phyloP scores from a whole-genome alignment of 2,797 vertebrate species.

The Pantherophis vulpinus region DNA sequence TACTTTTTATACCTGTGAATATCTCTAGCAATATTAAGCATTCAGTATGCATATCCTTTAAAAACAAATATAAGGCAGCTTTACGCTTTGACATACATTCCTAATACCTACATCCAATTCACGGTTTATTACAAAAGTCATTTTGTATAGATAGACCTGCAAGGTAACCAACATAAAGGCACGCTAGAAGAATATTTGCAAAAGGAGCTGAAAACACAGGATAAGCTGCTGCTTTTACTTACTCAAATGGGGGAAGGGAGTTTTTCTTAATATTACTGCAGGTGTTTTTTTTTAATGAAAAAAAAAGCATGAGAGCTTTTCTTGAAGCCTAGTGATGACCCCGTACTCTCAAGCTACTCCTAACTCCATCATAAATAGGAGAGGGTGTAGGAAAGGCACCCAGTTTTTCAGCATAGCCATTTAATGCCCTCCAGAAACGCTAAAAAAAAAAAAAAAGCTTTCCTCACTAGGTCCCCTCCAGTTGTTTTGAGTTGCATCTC shows the following conservation, averaged over 20 bases:
- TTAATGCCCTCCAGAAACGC: not conserved
- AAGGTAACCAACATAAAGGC: not conserved
- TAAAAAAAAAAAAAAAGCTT: not conserved
- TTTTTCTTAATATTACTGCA: not conserved
- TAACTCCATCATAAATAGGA: not conserved
- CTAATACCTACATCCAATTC: not conserved
- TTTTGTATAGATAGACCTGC: not conserved
- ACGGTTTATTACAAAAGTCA: not conserved
- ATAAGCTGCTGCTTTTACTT: not conserved
- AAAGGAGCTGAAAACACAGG: not conserved
- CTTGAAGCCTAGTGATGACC: not conserved
- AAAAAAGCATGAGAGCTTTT: not conserved
- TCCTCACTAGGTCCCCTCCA: not conserved
- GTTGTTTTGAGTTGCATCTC: not conserved
- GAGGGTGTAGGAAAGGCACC: not conserved
- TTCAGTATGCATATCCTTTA: not conserved
- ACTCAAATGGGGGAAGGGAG: not conserved
- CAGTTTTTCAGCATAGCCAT: not conserved
- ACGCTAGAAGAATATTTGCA: not conserved
- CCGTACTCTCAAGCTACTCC: not conserved
- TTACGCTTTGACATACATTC: not conserved
- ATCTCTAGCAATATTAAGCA: not conserved
- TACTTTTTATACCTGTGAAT: not conserved
- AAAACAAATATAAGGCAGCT: not conserved
- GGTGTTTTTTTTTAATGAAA: not conserved